Percentiles rank a stretch among this genome's conserved stretches.
Conservation (phyloP, 2,888 invertebrate species). For the Onthophagus sagittarius region DNA sequence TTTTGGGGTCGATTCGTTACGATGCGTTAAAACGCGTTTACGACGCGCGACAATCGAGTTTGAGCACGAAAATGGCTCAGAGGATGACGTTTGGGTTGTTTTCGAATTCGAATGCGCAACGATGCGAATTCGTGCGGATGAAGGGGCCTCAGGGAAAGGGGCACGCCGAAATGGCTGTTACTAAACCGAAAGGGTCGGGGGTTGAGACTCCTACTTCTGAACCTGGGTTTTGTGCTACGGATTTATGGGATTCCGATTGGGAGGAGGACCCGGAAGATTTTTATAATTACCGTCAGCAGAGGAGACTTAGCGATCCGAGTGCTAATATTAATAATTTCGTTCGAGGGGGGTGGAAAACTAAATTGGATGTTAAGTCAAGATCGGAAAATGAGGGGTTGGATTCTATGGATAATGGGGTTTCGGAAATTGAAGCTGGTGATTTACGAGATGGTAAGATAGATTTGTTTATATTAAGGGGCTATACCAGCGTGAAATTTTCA, state of each 20-base stretch:
- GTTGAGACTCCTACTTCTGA: slow-evolving; percentile 94
- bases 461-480: too few species aligned
- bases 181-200: slow-evolving; percentile 87
- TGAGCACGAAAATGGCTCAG: slow-evolving; percentile 92
- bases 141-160: slow-evolving; percentile 96
- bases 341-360: slow-evolving; percentile 76
- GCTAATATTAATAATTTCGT: slow-evolving; percentile 83
- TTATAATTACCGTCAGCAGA: slow-evolving; percentile 69
- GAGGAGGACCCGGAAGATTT: slow-evolving; percentile 84
- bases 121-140: slow-evolving; percentile 98
- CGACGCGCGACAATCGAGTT: slow-evolving; percentile 87
- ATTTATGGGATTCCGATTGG: slow-evolving; percentile 87
- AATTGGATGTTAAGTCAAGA: slow-evolving; percentile 64
- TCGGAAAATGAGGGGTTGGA: slow-evolving; percentile 93
- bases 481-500: too few species aligned
- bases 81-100: slow-evolving; percentile 92
- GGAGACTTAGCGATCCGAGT: slow-evolving; percentile 89
- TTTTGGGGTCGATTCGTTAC: slow-evolving; percentile 95
- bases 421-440: slow-evolving; percentile 92
- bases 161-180: slow-evolving; percentile 96
- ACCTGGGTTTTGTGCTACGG: slow-evolving; percentile 75
- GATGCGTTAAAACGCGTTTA: slow-evolving; percentile 96
- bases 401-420: slow-evolving; percentile 75
- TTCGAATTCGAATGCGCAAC: slow-evolving; percentile 68
- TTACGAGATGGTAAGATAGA: slow-evolving; percentile 80